Evolutionary conservation across 2,888 invertebrate species (phyloP), one percentile per base, ranked within the genome.

Genomic region (Diplazon laetatorius): DNA sequence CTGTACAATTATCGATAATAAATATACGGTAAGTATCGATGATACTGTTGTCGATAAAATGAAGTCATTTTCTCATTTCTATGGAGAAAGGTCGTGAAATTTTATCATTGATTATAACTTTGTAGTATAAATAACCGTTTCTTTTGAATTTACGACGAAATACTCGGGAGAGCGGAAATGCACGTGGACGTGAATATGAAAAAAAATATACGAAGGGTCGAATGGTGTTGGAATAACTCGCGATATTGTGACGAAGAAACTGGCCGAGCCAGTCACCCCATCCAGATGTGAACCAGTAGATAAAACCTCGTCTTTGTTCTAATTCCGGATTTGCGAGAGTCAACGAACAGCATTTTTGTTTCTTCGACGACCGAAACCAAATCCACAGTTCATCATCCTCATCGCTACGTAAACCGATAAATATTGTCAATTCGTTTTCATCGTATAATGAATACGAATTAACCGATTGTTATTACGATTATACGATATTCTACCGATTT

Each of bases 211-310:
- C n/a, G n/a, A n/a, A n/a, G n/a, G n/a, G 2, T 10, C 22, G 22
- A n/a, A 52, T 62, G 20, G 16, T 39, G 25, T 48, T 60, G 62
- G 20, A 18, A 62, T 42, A 50, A 16, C 50, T 52, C 18, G 9
- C 16, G 22, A 37, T 30, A 52, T n/a, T 57, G 30, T 37, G 39
- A 39, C 8, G 18, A 14, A 59, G n/a, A 68, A 52, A 68, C 30
- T 65, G 70, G 25, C 30, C 1, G 59, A 59, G 60, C 60, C 9
- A 44, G 25, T 48, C 44, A 46, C 16, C 9, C 20, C 18, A 25
- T 55, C 25, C 70, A 63, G 65, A 70, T 65, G 74, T 69, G 65
- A 63, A 63, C n/a, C 30, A 20, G 42, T 0, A 70, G 66, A 48
- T 44, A 39, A 57, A 76, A 8, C 42, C 9, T 55, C 35, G 18